Evolutionary conservation across 2,888 invertebrate genomes (phyloP), one percentile per base, ranked within the genome.

Genomic region (Zelleria hepariella): DNA sequence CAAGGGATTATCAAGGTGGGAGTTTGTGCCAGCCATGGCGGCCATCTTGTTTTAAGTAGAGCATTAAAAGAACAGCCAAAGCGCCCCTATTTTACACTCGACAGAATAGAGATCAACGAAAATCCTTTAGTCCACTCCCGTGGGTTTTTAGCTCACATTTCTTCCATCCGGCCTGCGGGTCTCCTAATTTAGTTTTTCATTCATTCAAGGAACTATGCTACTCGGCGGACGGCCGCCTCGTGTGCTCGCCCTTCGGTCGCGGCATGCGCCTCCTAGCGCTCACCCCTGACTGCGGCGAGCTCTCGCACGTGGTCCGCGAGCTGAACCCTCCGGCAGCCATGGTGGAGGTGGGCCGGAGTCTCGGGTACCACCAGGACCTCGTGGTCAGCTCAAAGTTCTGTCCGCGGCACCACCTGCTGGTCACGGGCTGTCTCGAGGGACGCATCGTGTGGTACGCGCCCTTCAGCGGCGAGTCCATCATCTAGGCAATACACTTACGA

Each of bases 371-470:
- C 77, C 89, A 91, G 57, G 95, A 95, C 72, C 93, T 95, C 61
- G 97, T 97, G 21, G 94, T 97, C 58, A 95, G 96, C 75, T 94
- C 96, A 66, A 95, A 95, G 79, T 98, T 98, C 80, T 96, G 95
- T 64, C 98, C 98, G 0, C 91, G 91, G 25, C 95, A 96, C 77
- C 94, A 94, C 71, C 89, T 96, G 66, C 90, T 98, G 47, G 98
- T 97, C 48, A 96, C 96, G 20, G 98, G 98, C 18, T 98, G 97
- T 80, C 91, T 97, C 54, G 93, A 93, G 62, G 97, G 98, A 25
- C 93, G 94, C 74, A 93, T 98, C 61, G 93, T 94, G 54, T 98
- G 97, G 95, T 95, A 97, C 80, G 95, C 95, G 73, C 97, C 98
- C 0, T 81, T 74, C 62, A 86, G 86, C 64, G 86, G 87, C 0